Evolutionary conservation across 2,797 vertebrate species (phyloP).

Genomic region (Hybognathus amarus): DNA sequence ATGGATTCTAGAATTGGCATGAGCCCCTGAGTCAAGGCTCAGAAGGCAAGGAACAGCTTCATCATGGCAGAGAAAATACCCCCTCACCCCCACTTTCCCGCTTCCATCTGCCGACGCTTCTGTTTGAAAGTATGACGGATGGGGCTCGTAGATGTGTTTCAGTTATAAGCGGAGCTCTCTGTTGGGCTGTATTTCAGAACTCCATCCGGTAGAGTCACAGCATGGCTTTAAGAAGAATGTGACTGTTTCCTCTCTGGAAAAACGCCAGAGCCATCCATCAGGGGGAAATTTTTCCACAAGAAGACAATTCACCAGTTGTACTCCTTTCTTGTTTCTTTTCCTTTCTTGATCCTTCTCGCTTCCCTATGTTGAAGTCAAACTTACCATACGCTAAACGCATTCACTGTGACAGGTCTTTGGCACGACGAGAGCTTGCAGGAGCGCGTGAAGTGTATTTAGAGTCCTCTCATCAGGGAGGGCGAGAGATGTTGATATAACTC

Average conservation of each 20-base stretch:
- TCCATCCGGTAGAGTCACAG: conserved; percentile 49
- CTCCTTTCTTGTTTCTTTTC: conserved; percentile 11
- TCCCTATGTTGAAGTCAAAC: conserved; percentile 29
- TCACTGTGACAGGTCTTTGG: conserved; percentile 48
- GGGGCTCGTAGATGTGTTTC: conserved; percentile 58
- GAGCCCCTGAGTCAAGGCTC: conserved; percentile 6
- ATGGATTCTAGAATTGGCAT: conserved; percentile 9
- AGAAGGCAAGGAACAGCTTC: conserved; percentile 44
- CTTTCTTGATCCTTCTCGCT: conserved; percentile 21
- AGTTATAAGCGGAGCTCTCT: conserved; percentile 58
- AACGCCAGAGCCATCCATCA: conserved; percentile 50
- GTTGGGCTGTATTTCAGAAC: conserved; percentile 61
- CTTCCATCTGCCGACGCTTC: conserved; percentile 48
- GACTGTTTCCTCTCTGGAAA: conserved; percentile 45
- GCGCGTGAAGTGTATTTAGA: conserved; percentile 42
- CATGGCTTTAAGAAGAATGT: conserved; percentile 52
- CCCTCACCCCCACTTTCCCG: conserved; percentile 19
- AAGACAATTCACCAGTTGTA: conserved; percentile 13
- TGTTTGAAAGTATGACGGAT: conserved; percentile 63
- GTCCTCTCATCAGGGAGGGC: conserved; percentile 50
- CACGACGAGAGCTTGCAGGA: conserved; percentile 37
- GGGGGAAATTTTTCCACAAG: conserved; percentile 8
- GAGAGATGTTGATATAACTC: conserved; percentile 63
- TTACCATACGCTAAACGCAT: conserved; percentile 58
- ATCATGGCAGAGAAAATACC: conserved; percentile 46